Conservation (phyloP, 2,113 vertebrate genomes). For the Lamprologus callipterus region DNA sequence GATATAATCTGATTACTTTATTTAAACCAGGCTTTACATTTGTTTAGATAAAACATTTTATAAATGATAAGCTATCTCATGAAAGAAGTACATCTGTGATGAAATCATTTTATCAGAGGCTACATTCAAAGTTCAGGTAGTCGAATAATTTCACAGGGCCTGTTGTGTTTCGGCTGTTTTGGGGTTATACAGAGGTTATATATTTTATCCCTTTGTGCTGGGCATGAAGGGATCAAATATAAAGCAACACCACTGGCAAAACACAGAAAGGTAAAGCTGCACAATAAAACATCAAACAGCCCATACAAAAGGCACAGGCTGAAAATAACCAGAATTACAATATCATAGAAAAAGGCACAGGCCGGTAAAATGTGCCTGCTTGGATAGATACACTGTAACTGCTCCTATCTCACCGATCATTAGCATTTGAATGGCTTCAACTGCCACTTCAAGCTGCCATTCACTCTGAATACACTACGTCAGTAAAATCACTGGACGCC, state of each 20-base stretch:
- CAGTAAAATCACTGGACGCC: background rate
- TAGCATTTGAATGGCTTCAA: conserved; percentile 25
- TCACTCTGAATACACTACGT: background rate
- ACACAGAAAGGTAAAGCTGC: background rate
- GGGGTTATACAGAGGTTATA: background rate
- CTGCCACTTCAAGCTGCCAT: background rate
- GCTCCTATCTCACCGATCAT: background rate
- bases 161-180: background rate
- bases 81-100: background rate
- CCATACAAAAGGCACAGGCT: background rate
- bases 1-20: background rate
- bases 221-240: background rate
- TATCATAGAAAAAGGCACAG: background rate
- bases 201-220: background rate
- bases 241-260: background rate
- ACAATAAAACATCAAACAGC: background rate
- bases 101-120: background rate
- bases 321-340: conserved; percentile 3
- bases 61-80: background rate
- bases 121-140: background rate
- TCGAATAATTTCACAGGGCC: background rate
- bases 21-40: background rate
- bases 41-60: background rate
- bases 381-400: background rate
- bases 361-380: background rate